phyloP scores from a whole-genome alignment of 2,113 vertebrate species.

The Myanophis thanlyinensis region DNA sequence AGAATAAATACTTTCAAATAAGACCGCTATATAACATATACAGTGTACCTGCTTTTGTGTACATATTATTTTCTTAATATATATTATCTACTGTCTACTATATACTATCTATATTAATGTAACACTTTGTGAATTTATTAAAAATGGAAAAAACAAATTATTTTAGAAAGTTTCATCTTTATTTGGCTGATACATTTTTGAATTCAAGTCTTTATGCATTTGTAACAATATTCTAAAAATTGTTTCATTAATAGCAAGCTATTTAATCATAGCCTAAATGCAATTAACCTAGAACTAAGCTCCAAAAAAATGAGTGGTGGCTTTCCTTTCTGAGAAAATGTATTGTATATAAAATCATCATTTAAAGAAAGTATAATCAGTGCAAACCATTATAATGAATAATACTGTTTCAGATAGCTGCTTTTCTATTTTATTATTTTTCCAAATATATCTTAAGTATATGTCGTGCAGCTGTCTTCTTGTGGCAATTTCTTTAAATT shows the following conservation, averaged over 20 bases:
- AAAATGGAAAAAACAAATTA: background rate
- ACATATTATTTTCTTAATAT: background rate
- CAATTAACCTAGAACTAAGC: background rate
- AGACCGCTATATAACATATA: background rate
- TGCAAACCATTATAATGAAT: background rate
- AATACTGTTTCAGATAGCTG: background rate
- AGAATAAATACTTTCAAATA: background rate
- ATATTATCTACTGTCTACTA: no score
- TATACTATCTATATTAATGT: no score
- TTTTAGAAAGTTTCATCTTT: slow-evolving; percentile 16
- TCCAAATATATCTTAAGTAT: background rate
- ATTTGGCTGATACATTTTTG: background rate
- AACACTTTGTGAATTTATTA: background rate
- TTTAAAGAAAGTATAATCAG: background rate
- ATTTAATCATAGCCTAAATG: background rate
- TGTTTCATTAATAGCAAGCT: slow-evolving; percentile 10
- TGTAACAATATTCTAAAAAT: background rate
- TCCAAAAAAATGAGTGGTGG: background rate
- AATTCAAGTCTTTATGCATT: background rate
- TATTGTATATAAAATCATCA: background rate
- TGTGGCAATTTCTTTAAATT: background rate
- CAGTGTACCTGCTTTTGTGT: background rate
- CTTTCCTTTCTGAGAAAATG: background rate
- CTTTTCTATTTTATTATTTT: background rate
- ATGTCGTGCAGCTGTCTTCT: background rate